Evolutionary conservation across 2,113 vertebrate genomes (phyloP), one percentile per base, ranked within the genome.

Genomic region (Boleophthalmus pectinirostris): DNA sequence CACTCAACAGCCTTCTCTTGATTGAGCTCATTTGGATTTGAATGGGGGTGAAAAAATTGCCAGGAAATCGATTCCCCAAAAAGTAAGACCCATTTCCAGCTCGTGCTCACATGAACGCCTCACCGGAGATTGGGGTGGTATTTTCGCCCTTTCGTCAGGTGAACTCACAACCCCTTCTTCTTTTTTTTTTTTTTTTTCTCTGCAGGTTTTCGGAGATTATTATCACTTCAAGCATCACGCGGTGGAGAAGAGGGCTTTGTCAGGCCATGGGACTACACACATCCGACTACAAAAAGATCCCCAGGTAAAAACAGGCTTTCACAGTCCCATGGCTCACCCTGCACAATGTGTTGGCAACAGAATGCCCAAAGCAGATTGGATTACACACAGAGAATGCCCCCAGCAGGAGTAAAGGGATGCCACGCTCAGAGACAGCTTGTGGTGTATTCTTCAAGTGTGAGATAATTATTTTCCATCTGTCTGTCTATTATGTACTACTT

Each of bases 191-290:
- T 47, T 51, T 85, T 84, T 90, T 73, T 87, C 89, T 74, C 70
- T 85, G 77, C 92, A 98, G 97, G 96, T 98, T 87, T 96, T 98
- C 10, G 95, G 94, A 0, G 93, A 97, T 92, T 98, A 98, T 93
- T 98, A 97, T 93, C 95, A 98, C 91, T 98, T 98, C 75, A 92
- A 91, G 89, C 97, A 98, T 88, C 91, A 88, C 0, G 93, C 92
- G 0, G 95, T 98, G 89, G 93, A 93, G 86, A 98, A 95, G 90
- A 94, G 96, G 58, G 96, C 97, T 81, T 89, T 97, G 81, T 94
- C 90, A 0, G 89, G 94, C 77, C 96, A 98, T 87, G 91, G 78
- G 73, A 85, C 82, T 73, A 90, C 93, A 84, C 95, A 97, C 88
- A 85, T 89, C 85, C 93, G 87, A 80, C 88, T 98, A 82, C 93